phyloP scores from a whole-genome alignment of 2,797 vertebrate species.

The Hoplostethus mediterraneus region DNA sequence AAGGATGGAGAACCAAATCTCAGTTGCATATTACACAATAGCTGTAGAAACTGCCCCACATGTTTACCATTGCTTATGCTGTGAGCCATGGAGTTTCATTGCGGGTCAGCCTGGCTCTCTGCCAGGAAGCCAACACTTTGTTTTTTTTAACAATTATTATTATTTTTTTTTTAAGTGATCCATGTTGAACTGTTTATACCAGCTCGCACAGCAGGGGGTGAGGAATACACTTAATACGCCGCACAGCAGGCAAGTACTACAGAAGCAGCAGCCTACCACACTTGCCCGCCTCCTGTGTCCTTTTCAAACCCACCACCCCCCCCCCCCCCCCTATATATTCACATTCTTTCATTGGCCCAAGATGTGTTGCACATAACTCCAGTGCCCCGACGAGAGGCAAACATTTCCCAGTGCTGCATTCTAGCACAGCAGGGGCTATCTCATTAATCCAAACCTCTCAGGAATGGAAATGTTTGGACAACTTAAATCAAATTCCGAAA shows the following conservation, averaged over 20 bases:
- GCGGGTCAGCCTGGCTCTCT: background rate
- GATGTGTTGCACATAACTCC: background rate
- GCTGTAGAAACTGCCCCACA: constrained; percentile 22
- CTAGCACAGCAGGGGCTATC: no score
- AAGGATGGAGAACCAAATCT: background rate
- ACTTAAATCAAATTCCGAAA: background rate
- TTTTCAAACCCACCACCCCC: background rate
- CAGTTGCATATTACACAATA: constrained; percentile 2
- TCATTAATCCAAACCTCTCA: background rate
- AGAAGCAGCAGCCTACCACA: background rate
- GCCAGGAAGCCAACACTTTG: constrained; percentile 27
- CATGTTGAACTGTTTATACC: constrained; percentile 15
- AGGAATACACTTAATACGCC: background rate
- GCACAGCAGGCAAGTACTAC: background rate
- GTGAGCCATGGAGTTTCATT: no score
- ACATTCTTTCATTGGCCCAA: background rate
- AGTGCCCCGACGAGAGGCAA: background rate
- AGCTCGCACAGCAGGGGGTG: background rate
- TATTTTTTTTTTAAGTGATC: no score
- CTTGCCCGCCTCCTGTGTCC: background rate
- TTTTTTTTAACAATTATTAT: background rate
- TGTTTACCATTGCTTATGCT: constrained; percentile 24
- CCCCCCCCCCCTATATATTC: background rate
- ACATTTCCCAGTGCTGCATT: background rate
- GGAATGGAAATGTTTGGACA: background rate